Evolutionary conservation across 2,888 invertebrate species (phyloP), one percentile per base, ranked within the genome.

Genomic region (Spatulosminthurus flaviceps): DNA sequence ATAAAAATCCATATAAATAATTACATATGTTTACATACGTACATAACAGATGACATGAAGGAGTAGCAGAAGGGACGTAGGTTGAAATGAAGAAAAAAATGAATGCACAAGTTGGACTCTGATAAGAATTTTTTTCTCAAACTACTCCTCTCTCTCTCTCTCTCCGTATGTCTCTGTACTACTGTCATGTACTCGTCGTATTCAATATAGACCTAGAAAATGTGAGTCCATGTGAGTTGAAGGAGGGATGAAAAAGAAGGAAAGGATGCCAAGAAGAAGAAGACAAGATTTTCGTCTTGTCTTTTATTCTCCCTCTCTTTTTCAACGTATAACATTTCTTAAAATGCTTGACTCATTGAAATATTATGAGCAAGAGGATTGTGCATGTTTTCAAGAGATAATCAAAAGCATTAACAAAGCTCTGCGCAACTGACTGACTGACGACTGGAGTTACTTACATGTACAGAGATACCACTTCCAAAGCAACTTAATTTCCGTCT

Each of bases 81-180:
- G n/a, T 34, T 61, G 41, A 66, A 7, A 64, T 71, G 66, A 66
- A 21, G 64, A 21, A 66, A 26, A 21, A 43, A 43, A 43, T 43
- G 43, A 42, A 11, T 43, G 64, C 21, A 34, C 24, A 64, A 64
- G 42, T 22, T 67, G 42, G n/a, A 66, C 24, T 42, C 67, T 51
- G 76, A 76, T 76, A 76, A 76, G 69, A 67, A 67, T 76, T 76
- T 76, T 75, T 64, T 76, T 43, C 28, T 34, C 22, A 64, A 34
- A 71, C 60, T 24, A 21, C 60, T 73, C 43, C 28, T 60, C 51
- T 43, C 73, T 73, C 60, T 60, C 73, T n/a, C n/a, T n/a, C n/a
- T n/a, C n/a, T n/a, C 61, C n/a, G 5, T 13, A 9, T 13, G n/a
- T n/a, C 5, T 13, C 61, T 43, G 43, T 9, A 60, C 60, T 21